A percentile compares a stretch with the other conserved stretches of the same genome.
Conservation (phyloP, 2,888 invertebrate genomes). For the Anticlea derivata region DNA sequence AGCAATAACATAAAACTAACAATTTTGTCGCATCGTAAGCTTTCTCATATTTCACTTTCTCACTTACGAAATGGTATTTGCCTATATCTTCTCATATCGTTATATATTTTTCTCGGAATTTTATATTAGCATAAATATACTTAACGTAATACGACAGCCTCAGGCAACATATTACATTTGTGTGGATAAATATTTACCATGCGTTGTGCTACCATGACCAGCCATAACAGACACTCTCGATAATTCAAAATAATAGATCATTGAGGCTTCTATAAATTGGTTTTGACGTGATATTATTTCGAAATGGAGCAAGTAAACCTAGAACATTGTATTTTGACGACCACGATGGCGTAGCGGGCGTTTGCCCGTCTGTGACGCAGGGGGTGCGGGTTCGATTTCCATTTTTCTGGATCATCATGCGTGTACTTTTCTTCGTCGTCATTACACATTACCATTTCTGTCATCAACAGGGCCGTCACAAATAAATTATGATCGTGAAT, state of each 20-base stretch:
- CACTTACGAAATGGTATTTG: slow-evolving; percentile 34
- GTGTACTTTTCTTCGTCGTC: slow-evolving; percentile 5
- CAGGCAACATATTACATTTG: slow-evolving; percentile 51
- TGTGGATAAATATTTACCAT: slow-evolving; percentile 52
- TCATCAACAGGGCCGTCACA: slow-evolving; percentile 26
- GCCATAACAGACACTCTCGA: slow-evolving; percentile 24
- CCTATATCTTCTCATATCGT: slow-evolving; percentile 44
- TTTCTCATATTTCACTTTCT: slow-evolving; percentile 22
- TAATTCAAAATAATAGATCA: neutral
- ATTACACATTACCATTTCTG: slow-evolving; percentile 5
- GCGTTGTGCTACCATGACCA: slow-evolving; percentile 37
- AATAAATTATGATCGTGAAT: slow-evolving; percentile 42
- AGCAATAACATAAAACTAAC: no score
- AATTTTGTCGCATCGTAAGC: neutral
- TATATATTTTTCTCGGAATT: slow-evolving; percentile 47
- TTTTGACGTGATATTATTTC: slow-evolving; percentile 10
- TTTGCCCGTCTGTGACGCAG: no score
- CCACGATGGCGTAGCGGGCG: no score
- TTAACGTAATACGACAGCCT: slow-evolving; percentile 53
- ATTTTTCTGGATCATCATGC: no score
- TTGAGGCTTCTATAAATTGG: slow-evolving; percentile 6
- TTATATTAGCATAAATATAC: slow-evolving; percentile 57
- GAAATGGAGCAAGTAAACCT: neutral
- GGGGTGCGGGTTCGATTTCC: no score
- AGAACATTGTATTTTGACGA: no score